A percentile compares a stretch with the other conserved stretches of the same genome.
Conservation (phyloP, 2,113 vertebrate genomes). For the Rhizomys pruinosus region DNA sequence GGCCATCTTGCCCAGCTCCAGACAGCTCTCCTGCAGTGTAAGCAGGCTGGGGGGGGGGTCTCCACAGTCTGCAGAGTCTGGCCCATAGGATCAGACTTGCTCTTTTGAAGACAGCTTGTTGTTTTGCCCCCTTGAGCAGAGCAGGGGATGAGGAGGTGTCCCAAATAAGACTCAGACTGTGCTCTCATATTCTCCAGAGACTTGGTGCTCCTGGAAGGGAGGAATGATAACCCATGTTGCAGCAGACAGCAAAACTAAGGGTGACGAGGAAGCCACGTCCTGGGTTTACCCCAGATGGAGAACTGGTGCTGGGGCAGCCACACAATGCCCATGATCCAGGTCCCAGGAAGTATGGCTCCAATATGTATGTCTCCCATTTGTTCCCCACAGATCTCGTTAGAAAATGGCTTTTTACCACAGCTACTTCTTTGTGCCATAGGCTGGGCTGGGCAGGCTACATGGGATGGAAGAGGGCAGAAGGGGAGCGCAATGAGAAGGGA, state of each 20-base stretch:
- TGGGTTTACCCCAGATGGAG: neutral
- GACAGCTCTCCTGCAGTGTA: neutral
- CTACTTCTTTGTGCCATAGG: neutral
- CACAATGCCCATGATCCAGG: neutral
- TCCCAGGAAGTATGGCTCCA: neutral
- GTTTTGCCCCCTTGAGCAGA: neutral
- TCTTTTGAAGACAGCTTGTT: neutral
- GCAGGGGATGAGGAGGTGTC: neutral
- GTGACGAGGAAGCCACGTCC: neutral
- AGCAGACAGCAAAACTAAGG: neutral
- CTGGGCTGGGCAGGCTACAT: neutral
- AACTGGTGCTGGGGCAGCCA: neutral
- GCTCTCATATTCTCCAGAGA: neutral
- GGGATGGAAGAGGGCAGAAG: neutral
- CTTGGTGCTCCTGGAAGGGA: neutral
- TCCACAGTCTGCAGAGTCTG: neutral
- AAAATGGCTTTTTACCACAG: neutral
- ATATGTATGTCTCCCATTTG: neutral
- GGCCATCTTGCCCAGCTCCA: neutral
- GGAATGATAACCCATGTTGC: neutral
- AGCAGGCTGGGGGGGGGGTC: neutral
- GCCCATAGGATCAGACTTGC: neutral
- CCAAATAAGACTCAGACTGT: neutral
- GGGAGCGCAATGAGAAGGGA: too few relatives aligned
- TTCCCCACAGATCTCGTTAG: neutral